Base-by-base conservation (phyloP, 2,797 vertebrate genomes). In the Cephalopachus bancanus region DNA sequence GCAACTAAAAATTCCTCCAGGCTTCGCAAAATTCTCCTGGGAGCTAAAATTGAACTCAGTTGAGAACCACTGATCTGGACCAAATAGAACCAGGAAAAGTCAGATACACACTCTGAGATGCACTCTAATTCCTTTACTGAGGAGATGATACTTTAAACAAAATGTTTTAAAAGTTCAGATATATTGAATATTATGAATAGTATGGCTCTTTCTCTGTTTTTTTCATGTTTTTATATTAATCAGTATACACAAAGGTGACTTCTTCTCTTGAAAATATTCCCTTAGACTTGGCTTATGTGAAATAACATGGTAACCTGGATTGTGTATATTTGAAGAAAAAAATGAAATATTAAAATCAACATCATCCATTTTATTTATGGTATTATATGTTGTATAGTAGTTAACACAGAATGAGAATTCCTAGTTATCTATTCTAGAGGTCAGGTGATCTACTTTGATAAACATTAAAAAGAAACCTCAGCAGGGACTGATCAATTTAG, bases 1-100 rank as follows among this genome's bases (percentile, higher is more conserved):
- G 19, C 33, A 57, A 86, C 33, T 28, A 51, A 96, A 89, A 19
- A 26, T 55, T 72, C 94, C 51, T 91, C 69, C 33, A 93, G 75
- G 19, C 0, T 7, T 51, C 49, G 33, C 1, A 69, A 65, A 75
- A 71, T 93, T 81, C 5, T 4, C 7, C 15, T 0, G 0, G 8
- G 16, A 20, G 16, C 0, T 12, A 71, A 67, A 83, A 57, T 37
- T 94, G 26, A 26, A 30, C 33, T 20, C 8, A 76, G 3, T 44
- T 76, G 55, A 22, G 60, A 88, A 88, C 4, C 30, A 65, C 33
- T 72, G 30, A 76, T 53, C 5, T 51, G 88, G n/a, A n/a, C 26
- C 37, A 93, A 90, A 72, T 67, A 20, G 88, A 83, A 59, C 3
- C 87, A 17, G 3, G 71, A 30, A n/a, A 64, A 62, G 60, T n/a